A percentile compares a stretch with the other conserved stretches of the same genome.
Conservation (phyloP, 2,888 invertebrate species). For the Polyploca ridens region DNA sequence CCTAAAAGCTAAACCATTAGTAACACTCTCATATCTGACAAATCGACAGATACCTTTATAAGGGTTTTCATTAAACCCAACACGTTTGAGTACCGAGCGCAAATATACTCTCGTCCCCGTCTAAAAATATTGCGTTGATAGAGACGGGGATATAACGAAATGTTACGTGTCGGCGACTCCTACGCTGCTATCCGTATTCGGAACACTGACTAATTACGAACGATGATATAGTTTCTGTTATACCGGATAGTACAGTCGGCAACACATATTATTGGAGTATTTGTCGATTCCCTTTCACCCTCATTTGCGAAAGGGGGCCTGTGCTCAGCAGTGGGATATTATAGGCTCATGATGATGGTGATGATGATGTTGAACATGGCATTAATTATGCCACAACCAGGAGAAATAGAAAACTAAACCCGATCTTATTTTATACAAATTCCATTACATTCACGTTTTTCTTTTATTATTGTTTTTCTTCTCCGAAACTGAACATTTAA, state of each 20-base stretch:
- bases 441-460: too few species aligned
- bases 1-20: conserved; percentile 17
- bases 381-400: background rate
- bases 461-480: too few species aligned
- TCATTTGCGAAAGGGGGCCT: too few species aligned
- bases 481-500: too few species aligned
- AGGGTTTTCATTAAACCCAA: conserved; percentile 35
- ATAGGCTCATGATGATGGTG: too few species aligned
- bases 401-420: too few species aligned
- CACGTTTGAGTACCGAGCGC: conserved; percentile 44
- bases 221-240: conserved; percentile 27
- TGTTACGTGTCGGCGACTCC: conserved; percentile 28
- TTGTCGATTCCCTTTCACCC: background rate
- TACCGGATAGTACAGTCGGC: conserved; percentile 3
- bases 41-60: conserved; percentile 38
- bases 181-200: conserved; percentile 43
- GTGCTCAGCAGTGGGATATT: too few species aligned
- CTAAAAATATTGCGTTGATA: conserved; percentile 27
- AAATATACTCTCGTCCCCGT: conserved; percentile 35
- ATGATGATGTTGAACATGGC: background rate
- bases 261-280: background rate
- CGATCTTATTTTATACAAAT: too few species aligned
- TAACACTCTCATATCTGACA: conserved; percentile 20
- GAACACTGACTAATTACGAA: conserved; percentile 52
- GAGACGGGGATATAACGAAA: conserved; percentile 30